These are phyloP conservation scores for Thymallus thymallus DNA, from an alignment of 2,113 vertebrate species.

Conservation along the genomic window DNA sequence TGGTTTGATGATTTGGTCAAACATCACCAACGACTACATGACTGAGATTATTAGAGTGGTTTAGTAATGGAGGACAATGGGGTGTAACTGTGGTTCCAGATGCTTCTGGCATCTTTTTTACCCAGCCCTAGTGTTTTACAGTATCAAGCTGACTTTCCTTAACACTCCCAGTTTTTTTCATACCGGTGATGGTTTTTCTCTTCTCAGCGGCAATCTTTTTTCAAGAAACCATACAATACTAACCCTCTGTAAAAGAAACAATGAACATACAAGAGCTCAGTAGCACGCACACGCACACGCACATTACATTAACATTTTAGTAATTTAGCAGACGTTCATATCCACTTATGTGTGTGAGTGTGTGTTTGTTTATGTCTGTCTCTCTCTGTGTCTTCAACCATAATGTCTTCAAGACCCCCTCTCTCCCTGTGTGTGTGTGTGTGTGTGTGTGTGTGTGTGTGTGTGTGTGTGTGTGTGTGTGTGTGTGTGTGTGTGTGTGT, in stretches of 20 bases:
- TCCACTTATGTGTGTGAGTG: too few species aligned
- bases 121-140: neutral
- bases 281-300: constrained; percentile 8
- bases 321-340: too few species aligned
- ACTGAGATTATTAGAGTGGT: constrained; percentile 27
- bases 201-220: neutral
- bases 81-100: constrained; percentile 41
- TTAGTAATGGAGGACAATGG: constrained; percentile 35
- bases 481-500: constrained; percentile 65
- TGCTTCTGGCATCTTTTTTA: constrained; percentile 39
- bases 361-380: too few species aligned
- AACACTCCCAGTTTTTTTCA: neutral
- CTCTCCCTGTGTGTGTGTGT: too few species aligned
- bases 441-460: neutral
- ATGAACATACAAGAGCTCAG: too few species aligned
- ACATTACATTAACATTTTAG: neutral
- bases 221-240: neutral
- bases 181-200: neutral
- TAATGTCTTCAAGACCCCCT: too few species aligned
- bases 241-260: too few species aligned
- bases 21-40: constrained; percentile 52
- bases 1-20: constrained; percentile 62
- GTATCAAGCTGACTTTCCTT: neutral
- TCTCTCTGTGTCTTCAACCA: too few species aligned
- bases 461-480: constrained; percentile 16